phyloP scores from a whole-genome alignment of 2,888 invertebrate species.

The Catotricha subobsoleta region DNA sequence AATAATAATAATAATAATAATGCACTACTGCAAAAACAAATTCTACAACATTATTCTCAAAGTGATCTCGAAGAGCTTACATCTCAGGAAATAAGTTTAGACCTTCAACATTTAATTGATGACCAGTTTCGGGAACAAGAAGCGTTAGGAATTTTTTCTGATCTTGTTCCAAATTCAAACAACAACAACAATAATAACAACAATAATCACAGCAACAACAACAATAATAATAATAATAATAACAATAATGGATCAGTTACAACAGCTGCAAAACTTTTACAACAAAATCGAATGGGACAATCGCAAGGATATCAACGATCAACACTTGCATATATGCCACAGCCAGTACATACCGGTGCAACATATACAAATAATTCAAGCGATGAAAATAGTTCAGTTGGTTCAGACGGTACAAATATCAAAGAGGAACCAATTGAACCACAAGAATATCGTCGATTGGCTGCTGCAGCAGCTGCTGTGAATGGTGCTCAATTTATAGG shows the following conservation, averaged over 20 bases:
- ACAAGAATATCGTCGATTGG: constrained; percentile 51
- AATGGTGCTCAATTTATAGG: constrained; percentile 29
- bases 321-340: constrained; percentile 78
- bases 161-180: constrained; percentile 45
- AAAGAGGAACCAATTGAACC: constrained; percentile 79
- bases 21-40: constrained; percentile 37
- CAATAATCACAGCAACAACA: constrained; percentile 9
- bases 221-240: constrained; percentile 15
- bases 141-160: constrained; percentile 58
- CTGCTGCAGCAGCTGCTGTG: constrained; percentile 31
- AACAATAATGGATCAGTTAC: constrained; percentile 22
- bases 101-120: constrained; percentile 81
- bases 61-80: constrained; percentile 77
- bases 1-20: constrained; percentile 17
- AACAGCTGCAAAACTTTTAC: constrained; percentile 18
- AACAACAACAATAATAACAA: constrained; percentile 8
- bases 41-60: constrained; percentile 56
- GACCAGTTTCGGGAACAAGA: constrained; percentile 75
- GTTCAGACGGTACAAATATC: constrained; percentile 52
- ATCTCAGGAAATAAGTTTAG: constrained; percentile 81
- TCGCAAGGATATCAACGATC: constrained; percentile 38
- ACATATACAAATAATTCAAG: constrained; percentile 34
- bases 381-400: constrained; percentile 38
- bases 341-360: constrained; percentile 57
- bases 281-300: constrained; percentile 22